These are phyloP conservation scores for Lamellibrachia satsuma DNA, from an alignment of 2,888 invertebrate species.

Conservation along the genomic window DNA sequence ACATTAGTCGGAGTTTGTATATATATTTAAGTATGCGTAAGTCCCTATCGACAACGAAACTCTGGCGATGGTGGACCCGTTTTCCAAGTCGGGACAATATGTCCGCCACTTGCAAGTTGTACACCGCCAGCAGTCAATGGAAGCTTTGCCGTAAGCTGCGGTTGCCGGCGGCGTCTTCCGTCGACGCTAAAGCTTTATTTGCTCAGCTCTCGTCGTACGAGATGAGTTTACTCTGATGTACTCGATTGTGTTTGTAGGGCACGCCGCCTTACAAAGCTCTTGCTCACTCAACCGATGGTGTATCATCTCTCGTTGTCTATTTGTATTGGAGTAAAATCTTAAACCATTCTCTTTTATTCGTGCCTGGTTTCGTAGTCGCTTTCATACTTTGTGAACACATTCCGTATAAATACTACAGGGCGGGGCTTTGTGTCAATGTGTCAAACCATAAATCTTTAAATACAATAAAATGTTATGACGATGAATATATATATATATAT, in stretches of 20 bases:
- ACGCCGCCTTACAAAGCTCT: not conserved
- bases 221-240: slow-evolving; percentile 17
- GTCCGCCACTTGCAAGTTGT: not conserved
- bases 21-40: not conserved
- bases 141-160: not conserved
- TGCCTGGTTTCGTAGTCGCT: not conserved
- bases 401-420: not conserved
- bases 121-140: not conserved
- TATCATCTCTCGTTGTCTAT: not conserved
- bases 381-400: not conserved
- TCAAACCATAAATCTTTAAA: not conserved
- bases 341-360: not conserved
- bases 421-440: not conserved
- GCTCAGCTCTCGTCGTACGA: not conserved
- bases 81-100: not conserved
- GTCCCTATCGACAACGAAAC: not conserved
- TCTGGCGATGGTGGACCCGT: not conserved
- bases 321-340: not conserved
- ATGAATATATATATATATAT: too few relatives aligned
- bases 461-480: too few relatives aligned
- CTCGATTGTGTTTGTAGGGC: not conserved
- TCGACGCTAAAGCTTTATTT: not conserved
- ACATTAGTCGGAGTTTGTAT: too few relatives aligned
- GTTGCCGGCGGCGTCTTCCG: not conserved
- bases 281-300: not conserved